Base-by-base conservation (phyloP, 2,888 invertebrate genomes). In the Sisyra nigra region DNA sequence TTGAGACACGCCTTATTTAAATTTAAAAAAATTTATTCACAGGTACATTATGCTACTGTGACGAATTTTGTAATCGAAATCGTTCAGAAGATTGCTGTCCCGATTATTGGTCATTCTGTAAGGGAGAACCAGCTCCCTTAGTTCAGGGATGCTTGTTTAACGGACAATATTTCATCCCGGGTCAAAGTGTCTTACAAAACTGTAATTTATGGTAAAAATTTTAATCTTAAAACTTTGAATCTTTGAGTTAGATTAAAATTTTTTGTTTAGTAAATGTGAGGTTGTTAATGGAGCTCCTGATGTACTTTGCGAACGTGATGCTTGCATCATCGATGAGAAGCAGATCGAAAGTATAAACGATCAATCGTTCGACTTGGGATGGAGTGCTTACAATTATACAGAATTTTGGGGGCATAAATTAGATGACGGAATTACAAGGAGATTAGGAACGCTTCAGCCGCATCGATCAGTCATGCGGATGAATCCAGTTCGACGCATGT, bases 11-110 rank as follows among this genome's bases (percentile, higher is more conserved):
- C 24, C 24, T 7, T 24, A 24, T 7, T 24, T 24, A 24, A 24
- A 24, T 24, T 24, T 24, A 7, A 24, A 24, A 24, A 7, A 24
- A 24, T 24, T 33, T 33, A 3, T 37, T 19, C n/a, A n/a, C n/a
- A 17, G 37, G 75, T 47, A 88, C 91, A 0, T 60, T 83, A 10
- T 96, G 96, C 62, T 96, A 96, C 62, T 96, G 96, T 61, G 96
- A 96, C 61, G 72, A 83, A 50, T 94, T 93, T 64, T 94, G 94
- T 65, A 80, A 86, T 57, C 66, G 82, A 29, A 72, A 72, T 1
- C 59, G 65, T 8, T 69, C 71, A 31, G 77, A 79, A 51, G 94
- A 94, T 59, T 96, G 94, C 59, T 96, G 94, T 55, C 94, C 94
- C 0, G 96, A 96, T 62, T 96, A 80, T 59, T 74, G 72, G 59